Percentiles rank a stretch among this genome's conserved stretches.
Evolutionary conservation across 2,113 vertebrate genomes (phyloP).

Genomic region (Actinemys pallida): DNA sequence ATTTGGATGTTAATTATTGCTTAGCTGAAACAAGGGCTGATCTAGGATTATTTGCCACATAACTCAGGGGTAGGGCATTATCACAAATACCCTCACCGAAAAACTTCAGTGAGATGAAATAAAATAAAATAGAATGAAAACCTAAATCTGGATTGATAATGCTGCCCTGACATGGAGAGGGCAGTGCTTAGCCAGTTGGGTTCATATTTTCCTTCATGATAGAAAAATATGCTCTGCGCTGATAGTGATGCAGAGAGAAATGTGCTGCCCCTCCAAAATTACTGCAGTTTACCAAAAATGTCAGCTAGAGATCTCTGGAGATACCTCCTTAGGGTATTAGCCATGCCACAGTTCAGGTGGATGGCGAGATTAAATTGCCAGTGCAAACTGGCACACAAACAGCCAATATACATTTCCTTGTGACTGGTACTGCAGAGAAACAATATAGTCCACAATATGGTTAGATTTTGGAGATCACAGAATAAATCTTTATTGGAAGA

Average conservation of each 20-base stretch:
- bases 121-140: constrained; percentile 1
- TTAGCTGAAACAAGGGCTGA: background rate
- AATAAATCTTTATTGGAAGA: background rate
- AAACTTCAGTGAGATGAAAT: constrained; percentile 5
- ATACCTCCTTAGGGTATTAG: background rate
- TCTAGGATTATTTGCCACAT: background rate
- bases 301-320: background rate
- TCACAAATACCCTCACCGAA: background rate
- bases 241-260: constrained; percentile 15
- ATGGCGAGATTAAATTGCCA: background rate
- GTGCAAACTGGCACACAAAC: background rate
- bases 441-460: background rate
- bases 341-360: background rate
- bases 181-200: constrained; percentile 46
- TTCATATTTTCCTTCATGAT: constrained; percentile 36
- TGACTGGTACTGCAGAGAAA: background rate
- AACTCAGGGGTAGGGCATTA: background rate
- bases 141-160: constrained; percentile 38
- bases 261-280: background rate
- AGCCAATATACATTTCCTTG: background rate
- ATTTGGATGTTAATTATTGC: background rate
- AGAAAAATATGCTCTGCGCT: background rate
- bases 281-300: background rate
- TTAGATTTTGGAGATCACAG: background rate
- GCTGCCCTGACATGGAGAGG: constrained; percentile 58